These are phyloP conservation scores for Unio pictorum DNA, from an alignment of 2,888 invertebrate species.

Conservation along the genomic window DNA sequence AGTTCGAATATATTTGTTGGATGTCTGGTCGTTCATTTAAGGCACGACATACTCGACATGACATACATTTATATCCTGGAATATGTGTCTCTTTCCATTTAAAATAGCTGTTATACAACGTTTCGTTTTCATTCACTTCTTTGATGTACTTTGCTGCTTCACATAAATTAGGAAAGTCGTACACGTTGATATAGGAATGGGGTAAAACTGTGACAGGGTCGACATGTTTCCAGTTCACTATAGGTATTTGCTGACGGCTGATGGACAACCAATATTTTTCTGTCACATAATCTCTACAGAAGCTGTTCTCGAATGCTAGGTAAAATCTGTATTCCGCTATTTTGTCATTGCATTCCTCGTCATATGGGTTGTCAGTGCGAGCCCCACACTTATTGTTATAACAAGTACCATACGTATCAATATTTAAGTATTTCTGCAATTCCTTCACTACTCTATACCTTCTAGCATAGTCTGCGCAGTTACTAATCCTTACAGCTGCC, in stretches of 20 bases:
- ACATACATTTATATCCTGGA: no score
- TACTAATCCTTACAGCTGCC: background rate
- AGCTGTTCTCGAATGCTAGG: constrained; percentile 21
- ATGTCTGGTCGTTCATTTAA: no score
- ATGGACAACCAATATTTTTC: constrained; percentile 25
- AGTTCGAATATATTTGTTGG: no score
- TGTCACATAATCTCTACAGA: constrained; percentile 18
- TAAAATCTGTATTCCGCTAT: constrained; percentile 15
- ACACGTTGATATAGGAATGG: constrained; percentile 22
- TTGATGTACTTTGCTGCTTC: constrained; percentile 17
- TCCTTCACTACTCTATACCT: no score
- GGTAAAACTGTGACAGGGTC: constrained; percentile 14
- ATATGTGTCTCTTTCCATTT: constrained; percentile 12
- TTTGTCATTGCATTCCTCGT: background rate
- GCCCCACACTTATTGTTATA: no score
- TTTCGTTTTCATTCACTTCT: constrained; percentile 18
- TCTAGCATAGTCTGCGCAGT: no score
- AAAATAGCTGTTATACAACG: constrained; percentile 22
- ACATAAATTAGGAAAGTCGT: constrained; percentile 14
- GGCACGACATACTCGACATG: no score
- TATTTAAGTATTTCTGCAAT: no score
- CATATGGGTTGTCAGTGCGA: no score
- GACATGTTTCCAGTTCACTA: constrained; percentile 16
- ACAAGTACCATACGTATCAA: no score
- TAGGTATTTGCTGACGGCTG: constrained; percentile 10